Evolutionary conservation across 2,888 invertebrate species (phyloP).

Genomic region (Melipona bicolor): DNA sequence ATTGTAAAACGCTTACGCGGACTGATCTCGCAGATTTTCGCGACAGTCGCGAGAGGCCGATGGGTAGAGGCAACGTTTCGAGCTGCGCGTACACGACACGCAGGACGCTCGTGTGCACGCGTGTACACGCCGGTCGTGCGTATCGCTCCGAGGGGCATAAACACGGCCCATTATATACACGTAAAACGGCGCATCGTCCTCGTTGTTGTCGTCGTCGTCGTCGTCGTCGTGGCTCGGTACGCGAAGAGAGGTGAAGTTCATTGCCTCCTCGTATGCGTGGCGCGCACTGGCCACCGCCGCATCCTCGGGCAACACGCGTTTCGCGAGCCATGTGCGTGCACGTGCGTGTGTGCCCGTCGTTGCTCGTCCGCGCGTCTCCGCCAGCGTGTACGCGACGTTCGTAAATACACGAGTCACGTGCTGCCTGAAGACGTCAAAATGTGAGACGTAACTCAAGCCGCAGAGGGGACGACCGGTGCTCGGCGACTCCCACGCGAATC

Average conservation of each 20-base stretch:
- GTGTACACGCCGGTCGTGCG: constrained; percentile 46
- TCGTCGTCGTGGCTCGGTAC: constrained; percentile 46
- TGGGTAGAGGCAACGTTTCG: constrained; percentile 58
- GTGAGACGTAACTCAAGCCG: constrained; percentile 67
- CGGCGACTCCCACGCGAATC: constrained; percentile 63
- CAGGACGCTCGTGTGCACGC: constrained; percentile 53
- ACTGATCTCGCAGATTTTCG: background rate
- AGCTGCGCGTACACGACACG: constrained; percentile 62
- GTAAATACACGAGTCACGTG: constrained; percentile 83
- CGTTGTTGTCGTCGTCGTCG: constrained; percentile 45
- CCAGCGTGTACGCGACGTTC: constrained; percentile 72
- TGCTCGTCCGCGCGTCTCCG: constrained; percentile 20
- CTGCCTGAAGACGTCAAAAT: constrained; percentile 79
- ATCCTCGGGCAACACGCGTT: constrained; percentile 48
- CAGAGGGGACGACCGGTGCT: constrained; percentile 37
- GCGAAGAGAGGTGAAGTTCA: constrained; percentile 83
- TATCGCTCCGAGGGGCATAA: constrained; percentile 75
- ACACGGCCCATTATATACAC: constrained; percentile 82
- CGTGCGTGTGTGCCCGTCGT: constrained; percentile 28
- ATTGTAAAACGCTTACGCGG: background rate
- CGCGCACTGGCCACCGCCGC: constrained; percentile 60
- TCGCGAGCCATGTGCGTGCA: constrained; percentile 36
- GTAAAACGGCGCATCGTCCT: constrained; percentile 79
- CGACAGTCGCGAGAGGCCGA: constrained; percentile 2
- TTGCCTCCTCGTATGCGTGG: constrained; percentile 80